Percentiles rank a stretch among this genome's conserved stretches.
phyloP scores from a whole-genome alignment of 2,113 vertebrate genomes.

The Tachysurus fulvidraco region DNA sequence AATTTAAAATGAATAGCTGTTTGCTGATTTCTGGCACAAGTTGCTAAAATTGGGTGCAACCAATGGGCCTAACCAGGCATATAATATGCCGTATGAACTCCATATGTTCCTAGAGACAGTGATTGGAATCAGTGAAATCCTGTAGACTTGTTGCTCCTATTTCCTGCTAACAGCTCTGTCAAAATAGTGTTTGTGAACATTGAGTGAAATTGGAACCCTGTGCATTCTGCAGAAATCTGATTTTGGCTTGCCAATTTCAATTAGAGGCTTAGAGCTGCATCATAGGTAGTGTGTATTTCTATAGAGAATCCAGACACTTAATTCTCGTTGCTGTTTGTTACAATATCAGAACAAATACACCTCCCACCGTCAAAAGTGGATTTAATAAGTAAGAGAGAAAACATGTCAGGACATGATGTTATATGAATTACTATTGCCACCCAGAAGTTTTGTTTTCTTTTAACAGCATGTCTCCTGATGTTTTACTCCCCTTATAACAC shows the following conservation, averaged over 20 bases:
- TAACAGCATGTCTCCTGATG: conserved; percentile 1
- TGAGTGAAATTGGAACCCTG: conserved; percentile 14
- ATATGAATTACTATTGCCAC: neutral
- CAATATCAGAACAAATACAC: conserved; percentile 6
- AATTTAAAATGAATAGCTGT: conserved; percentile 10
- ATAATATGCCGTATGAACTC: conserved; percentile 24
- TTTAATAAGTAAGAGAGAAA: conserved; percentile 13
- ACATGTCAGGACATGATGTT: conserved; percentile 10
- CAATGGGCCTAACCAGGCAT: conserved; percentile 30
- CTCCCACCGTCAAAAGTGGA: conserved; percentile 13
- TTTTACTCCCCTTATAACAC: neutral
- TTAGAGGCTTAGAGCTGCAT: conserved; percentile 15
- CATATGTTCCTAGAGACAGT: conserved; percentile 35
- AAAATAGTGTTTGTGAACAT: neutral
- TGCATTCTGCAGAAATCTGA: conserved; percentile 7
- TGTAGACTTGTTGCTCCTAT: conserved; percentile 30
- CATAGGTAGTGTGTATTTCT: neutral
- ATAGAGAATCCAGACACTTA: neutral
- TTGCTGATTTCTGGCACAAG: neutral
- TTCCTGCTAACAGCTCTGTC: neutral
- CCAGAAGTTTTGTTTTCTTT: neutral
- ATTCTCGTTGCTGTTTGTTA: conserved; percentile 26
- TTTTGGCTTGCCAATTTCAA: conserved; percentile 32
- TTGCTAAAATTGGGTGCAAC: conserved; percentile 12
- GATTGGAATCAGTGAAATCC: conserved; percentile 21